Base-by-base conservation (phyloP, 2,888 invertebrate species). In the Campoplex capitator region DNA sequence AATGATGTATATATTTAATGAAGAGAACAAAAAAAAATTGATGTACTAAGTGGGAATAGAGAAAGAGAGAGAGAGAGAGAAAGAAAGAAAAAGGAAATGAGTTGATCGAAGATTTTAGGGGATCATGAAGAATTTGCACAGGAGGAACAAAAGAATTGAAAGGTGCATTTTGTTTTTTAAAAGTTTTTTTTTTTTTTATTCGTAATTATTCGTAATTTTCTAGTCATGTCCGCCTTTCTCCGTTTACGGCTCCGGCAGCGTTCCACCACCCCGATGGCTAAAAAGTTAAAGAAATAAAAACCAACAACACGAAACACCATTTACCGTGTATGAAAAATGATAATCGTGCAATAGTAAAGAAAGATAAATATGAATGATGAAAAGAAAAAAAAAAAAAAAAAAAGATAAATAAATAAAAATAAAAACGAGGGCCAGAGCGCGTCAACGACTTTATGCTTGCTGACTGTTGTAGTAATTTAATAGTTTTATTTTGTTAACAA, bases 401-500 rank as follows among this genome's bases (percentile, higher is more conserved):
- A 38, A 38, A 38, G 38, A 38, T 23, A 0, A 23, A 23, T 23
- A 58, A 84, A 79, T 68, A 62, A 23, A 23, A 23, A 23, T 23
- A 23, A 23, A 23, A 23, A 23, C 28, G 28, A 62, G 83, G 83
- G 78, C 82, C 80, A 81, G 84, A 82, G 82, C 71, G 88, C 90
- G 90, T 90, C 90, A 75, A 75, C 84, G 87, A 92, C 88, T 90
- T 91, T 92, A 92, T 91, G 93, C 93, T 94, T 93, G 93, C 93
- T 93, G 92, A 93, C 92, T 94, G 93, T 94, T 94, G 92, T 94
- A 93, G 91, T 91, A 88, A 92, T 91, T 86, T 92, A 88, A 93
- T 93, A 93, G 91, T 92, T 93, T 93, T 93, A 93, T 93, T 93
- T 93, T 93, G 92, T 93, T 93, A 79, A 79, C 79, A 82, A 70